phyloP scores from a whole-genome alignment of 2,888 invertebrate species.

The Tinea pellionella region DNA sequence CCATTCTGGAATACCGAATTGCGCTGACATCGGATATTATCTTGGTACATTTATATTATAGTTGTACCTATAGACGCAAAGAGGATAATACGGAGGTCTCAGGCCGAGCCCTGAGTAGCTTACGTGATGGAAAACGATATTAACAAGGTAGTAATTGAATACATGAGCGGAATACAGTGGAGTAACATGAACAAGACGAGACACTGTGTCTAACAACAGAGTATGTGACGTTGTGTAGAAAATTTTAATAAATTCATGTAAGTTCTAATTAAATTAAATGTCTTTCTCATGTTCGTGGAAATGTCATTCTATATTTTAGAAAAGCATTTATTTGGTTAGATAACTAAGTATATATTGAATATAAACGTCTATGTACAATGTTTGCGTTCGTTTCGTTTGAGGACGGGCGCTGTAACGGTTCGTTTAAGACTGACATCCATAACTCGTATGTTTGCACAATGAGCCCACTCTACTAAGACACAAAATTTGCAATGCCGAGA shows the following conservation, averaged over 20 bases:
- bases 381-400: background rate
- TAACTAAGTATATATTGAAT: background rate
- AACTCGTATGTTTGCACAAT: slow-evolving; percentile 55
- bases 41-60: slow-evolving; percentile 1
- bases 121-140: slow-evolving; percentile 22
- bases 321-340: background rate
- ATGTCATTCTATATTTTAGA: background rate
- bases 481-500: slow-evolving; percentile 25
- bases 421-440: slow-evolving; percentile 67
- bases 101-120: background rate
- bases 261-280: background rate
- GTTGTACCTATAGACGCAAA: background rate
- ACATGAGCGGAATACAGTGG: slow-evolving; percentile 29
- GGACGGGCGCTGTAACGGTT: slow-evolving; percentile 34
- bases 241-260: background rate
- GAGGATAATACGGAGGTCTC: background rate
- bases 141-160: slow-evolving; percentile 31
- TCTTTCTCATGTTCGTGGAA: background rate
- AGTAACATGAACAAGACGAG: slow-evolving; percentile 4
- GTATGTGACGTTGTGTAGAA: background rate
- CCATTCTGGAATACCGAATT: slow-evolving; percentile 10
- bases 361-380: background rate
- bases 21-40: slow-evolving; percentile 14
- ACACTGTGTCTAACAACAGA: background rate
- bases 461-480: slow-evolving; percentile 36